Evolutionary conservation across 2,888 invertebrate species (phyloP).

Genomic region (Cheilosia vernalis): DNA sequence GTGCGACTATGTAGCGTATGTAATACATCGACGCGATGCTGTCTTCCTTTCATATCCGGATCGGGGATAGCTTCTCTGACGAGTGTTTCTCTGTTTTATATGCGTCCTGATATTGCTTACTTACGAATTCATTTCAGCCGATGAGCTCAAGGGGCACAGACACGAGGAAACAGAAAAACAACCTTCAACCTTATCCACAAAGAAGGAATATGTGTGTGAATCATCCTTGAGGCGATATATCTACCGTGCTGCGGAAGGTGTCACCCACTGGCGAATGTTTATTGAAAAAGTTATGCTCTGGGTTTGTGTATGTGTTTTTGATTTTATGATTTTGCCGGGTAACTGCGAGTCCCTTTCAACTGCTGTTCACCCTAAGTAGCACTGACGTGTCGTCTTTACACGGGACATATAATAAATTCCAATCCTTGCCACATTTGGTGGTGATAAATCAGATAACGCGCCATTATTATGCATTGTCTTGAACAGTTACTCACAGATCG

Average conservation of each 20-base stretch:
- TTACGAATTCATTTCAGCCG: slow-evolving; percentile 45
- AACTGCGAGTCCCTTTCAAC: slow-evolving; percentile 19
- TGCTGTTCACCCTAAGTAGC: background rate
- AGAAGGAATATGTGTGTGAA: slow-evolving; percentile 23
- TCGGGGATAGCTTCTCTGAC: slow-evolving; percentile 9
- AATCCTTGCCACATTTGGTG: slow-evolving; percentile 58
- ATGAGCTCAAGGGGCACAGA: background rate
- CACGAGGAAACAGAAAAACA: slow-evolving; percentile 1
- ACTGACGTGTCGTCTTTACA: slow-evolving; percentile 21
- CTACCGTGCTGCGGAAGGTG: slow-evolving; percentile 47
- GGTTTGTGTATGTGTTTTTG: slow-evolving; percentile 57
- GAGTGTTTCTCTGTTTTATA: slow-evolving; percentile 31
- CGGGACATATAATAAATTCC: slow-evolving; percentile 61
- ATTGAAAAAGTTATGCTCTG: slow-evolving; percentile 68
- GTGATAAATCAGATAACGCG: slow-evolving; percentile 70
- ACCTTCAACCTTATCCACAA: slow-evolving; percentile 30
- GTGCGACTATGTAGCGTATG: slow-evolving; percentile 51
- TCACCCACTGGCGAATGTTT: slow-evolving; percentile 67
- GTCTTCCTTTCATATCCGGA: slow-evolving; percentile 49
- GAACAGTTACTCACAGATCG: slow-evolving; percentile 65
- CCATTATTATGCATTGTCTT: slow-evolving; percentile 69
- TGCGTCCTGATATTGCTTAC: slow-evolving; percentile 47
- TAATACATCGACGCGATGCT: slow-evolving; percentile 47
- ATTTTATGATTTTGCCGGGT: slow-evolving; percentile 72
- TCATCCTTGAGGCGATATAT: slow-evolving; percentile 57